Base-by-base conservation (phyloP, 2,113 vertebrate species). In the Micromys minutus region DNA sequence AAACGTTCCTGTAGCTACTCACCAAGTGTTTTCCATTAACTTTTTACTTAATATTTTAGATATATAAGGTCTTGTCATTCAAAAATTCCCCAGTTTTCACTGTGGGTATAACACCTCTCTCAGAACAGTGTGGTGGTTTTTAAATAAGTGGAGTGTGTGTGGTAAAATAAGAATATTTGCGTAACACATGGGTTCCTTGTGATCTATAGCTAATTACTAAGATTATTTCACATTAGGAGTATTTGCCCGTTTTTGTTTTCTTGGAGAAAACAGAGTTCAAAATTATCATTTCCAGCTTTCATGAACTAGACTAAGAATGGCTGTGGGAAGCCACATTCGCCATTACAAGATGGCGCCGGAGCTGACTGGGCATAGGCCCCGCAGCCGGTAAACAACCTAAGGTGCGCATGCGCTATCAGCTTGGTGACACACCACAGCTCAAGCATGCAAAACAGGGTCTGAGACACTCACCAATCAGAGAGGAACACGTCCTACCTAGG, bases 1-100 rank as follows among this genome's bases (percentile, higher is more conserved):
- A 93, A 42, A 1, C 17, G 29, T 24, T 34, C 4, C 26, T 67
- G 42, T 11, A 39, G 29, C 9, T 75, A 52, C 50, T 71, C 31
- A 89, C 24, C 50, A 61, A 42, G 1, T 17, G 29, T 29, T 83
- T 83, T 61, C 13, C n/a, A 42, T 94, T 50, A 90, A 39, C 19
- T 55, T 69, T 75, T 34, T 84, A 21, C 26, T 94, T 89, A 85
- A 93, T 83, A 69, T 77, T 96, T 95, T 55, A 69, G 52, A 79
- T 47, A 84, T 42, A 88, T 9, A 76, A 12, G n/a, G n/a, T 4
- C 15, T 91, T 87, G 9, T 84, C 26, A 63, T 61, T 67, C 55
- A 19, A 45, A 69, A 42, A 19, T 61, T 88, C 71, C 4, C 59
- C 13, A 24, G 3, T 36, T 94, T 67, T 86, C 31, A 5, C 3